A percentile compares a stretch with the other conserved stretches of the same genome.
Evolutionary conservation across 2,888 invertebrate species (phyloP).

Genomic region (Phlogophora meticulosa): DNA sequence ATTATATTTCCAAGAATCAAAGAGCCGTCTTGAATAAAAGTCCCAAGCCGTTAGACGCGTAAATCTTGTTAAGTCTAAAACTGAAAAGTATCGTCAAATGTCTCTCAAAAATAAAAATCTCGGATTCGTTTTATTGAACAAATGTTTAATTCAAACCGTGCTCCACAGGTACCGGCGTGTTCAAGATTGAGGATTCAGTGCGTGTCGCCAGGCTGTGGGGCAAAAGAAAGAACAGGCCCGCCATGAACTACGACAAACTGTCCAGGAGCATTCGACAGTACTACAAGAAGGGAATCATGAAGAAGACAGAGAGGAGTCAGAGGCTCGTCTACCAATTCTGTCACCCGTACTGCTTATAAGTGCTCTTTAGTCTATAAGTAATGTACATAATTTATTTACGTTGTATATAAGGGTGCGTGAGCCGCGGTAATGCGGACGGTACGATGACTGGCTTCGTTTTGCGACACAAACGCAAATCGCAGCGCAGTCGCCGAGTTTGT

Average conservation of each 20-base stretch:
- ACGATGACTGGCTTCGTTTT: constrained; percentile 82
- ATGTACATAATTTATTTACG: constrained; percentile 76
- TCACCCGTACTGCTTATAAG: constrained; percentile 97
- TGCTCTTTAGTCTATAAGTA: constrained; percentile 71
- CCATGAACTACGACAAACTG: constrained; percentile 99
- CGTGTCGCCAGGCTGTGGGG: constrained; percentile 99
- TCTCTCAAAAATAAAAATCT: constrained; percentile 68
- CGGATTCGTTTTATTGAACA: constrained; percentile 58
- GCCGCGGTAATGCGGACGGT: constrained; percentile 89
- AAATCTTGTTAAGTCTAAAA: constrained; percentile 26
- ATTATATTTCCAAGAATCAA: constrained; percentile 1
- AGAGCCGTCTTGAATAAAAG: neutral
- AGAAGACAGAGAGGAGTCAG: constrained; percentile 99
- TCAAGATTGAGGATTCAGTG: constrained; percentile 99
- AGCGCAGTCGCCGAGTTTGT: constrained; percentile 77
- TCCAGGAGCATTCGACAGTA: constrained; percentile 99
- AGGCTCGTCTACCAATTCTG: constrained; percentile 99
- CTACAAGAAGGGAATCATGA: constrained; percentile 99
- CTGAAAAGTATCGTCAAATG: constrained; percentile 51
- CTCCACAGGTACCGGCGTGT: constrained; percentile 95
- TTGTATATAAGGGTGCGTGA: constrained; percentile 79
- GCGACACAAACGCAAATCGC: constrained; percentile 77
- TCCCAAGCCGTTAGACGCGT: neutral
- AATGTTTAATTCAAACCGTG: constrained; percentile 82
- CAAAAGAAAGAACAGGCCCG: constrained; percentile 98